phyloP scores from a whole-genome alignment of 2,797 vertebrate genomes.

The Melanotaenia nigrans region DNA sequence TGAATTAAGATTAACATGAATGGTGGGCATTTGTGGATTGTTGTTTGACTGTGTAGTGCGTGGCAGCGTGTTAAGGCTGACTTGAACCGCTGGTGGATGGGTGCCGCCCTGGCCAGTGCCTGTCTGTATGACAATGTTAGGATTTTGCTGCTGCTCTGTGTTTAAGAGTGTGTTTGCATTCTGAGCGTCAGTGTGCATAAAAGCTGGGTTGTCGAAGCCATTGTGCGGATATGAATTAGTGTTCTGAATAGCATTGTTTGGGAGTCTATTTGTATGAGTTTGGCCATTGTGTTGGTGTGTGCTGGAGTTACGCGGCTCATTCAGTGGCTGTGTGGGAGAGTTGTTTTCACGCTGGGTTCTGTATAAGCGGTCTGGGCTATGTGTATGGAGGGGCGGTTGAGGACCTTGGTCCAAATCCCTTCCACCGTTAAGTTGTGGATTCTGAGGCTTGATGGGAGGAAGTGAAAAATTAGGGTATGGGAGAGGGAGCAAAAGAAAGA shows the following conservation, averaged over 20 bases:
- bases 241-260: constrained; percentile 57
- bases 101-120: constrained; percentile 51
- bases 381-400: constrained; percentile 59
- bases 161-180: constrained; percentile 46
- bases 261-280: constrained; percentile 45
- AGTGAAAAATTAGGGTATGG: constrained; percentile 47
- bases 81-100: constrained; percentile 67
- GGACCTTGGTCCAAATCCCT: constrained; percentile 55
- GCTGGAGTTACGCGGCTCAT: constrained; percentile 41
- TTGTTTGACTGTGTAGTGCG: constrained; percentile 47
- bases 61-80: constrained; percentile 76
- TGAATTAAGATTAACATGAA: constrained; percentile 81
- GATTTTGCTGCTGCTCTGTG: constrained; percentile 65
- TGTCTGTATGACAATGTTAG: constrained; percentile 78
- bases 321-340: constrained; percentile 35
- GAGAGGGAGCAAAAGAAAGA: constrained; percentile 53
- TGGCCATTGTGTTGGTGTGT: constrained; percentile 54
- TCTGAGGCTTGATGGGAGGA: constrained; percentile 65
- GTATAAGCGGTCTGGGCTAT: constrained; percentile 37
- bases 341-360: constrained; percentile 27
- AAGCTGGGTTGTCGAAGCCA: constrained; percentile 70
- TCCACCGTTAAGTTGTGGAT: constrained; percentile 52
- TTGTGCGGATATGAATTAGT: constrained; percentile 62
- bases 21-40: constrained; percentile 69
- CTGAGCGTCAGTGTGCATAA: constrained; percentile 46